Evolutionary conservation across 2,888 invertebrate species (phyloP).

Genomic region (Sinohyriopsis cumingii): DNA sequence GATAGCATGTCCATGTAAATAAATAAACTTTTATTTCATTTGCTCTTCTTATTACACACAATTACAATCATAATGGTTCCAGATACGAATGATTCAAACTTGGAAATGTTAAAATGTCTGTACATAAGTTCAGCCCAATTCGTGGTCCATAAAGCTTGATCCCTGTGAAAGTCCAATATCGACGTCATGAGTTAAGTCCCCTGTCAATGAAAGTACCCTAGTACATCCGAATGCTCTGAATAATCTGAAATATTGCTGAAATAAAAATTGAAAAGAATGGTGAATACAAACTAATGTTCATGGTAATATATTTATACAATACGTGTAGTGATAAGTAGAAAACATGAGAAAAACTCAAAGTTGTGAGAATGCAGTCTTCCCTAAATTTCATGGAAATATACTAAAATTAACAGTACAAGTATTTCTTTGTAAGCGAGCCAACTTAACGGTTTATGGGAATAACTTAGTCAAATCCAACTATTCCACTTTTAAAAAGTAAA

Average conservation of each 20-base stretch:
- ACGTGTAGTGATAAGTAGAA: no score
- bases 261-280: constrained; percentile 57
- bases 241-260: constrained; percentile 96
- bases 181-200: no score
- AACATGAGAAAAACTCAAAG: no score
- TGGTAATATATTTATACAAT: background rate
- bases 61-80: no score
- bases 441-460: no score
- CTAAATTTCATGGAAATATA: constrained; percentile 1
- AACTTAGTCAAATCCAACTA: no score
- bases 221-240: constrained; percentile 79
- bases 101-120: no score
- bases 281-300: background rate
- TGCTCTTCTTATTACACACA: no score
- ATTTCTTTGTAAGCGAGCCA: background rate
- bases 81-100: no score
- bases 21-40: no score
- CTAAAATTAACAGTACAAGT: constrained; percentile 1
- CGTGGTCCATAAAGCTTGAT: constrained; percentile 22
- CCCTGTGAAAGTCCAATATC: constrained; percentile 8
- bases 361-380: background rate
- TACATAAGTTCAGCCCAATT: background rate
- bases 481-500: no score
- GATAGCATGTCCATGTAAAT: no score
- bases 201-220: constrained; percentile 2